These are phyloP conservation scores for Meliscaeva auricollis DNA, from an alignment of 2,888 invertebrate species.

Conservation along the genomic window DNA sequence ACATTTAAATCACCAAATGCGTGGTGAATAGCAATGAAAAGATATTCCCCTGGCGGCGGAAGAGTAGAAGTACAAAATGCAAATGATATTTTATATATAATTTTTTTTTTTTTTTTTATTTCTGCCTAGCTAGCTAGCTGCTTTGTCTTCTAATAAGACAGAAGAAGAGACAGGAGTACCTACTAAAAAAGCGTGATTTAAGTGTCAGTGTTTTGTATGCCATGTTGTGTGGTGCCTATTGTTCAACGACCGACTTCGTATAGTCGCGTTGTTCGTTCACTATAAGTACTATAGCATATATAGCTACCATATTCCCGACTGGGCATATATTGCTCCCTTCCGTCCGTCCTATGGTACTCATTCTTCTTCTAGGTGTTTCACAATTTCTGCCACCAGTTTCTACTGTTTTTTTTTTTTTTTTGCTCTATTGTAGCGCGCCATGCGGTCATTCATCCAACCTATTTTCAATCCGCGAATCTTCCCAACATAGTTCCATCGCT, in stretches of 20 bases:
- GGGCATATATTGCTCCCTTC: conserved; percentile 48
- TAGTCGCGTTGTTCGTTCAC: conserved; percentile 3
- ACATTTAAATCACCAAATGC: conserved; percentile 75
- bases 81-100: conserved; percentile 32
- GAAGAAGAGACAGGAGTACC: conserved; percentile 62
- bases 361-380: conserved; percentile 35
- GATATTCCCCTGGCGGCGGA: conserved; percentile 39
- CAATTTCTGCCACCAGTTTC: conserved; percentile 43
- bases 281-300: not conserved
- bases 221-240: conserved; percentile 66
- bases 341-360: conserved; percentile 5
- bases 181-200: conserved; percentile 70
- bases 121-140: not conserved
- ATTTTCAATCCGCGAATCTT: conserved; percentile 74
- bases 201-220: conserved; percentile 73
- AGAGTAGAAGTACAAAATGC: conserved; percentile 35
- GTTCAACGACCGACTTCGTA: conserved; percentile 45
- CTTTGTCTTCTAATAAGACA: conserved; percentile 67
- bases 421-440: conserved; percentile 63
- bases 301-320: conserved; percentile 48
- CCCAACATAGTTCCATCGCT: conserved; percentile 59
- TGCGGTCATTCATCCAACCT: conserved; percentile 76
- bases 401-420: conserved; percentile 20
- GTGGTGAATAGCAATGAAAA: conserved; percentile 76
- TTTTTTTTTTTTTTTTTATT: not conserved